phyloP scores from a whole-genome alignment of 2,888 invertebrate species.

The Cephus rjabovi region DNA sequence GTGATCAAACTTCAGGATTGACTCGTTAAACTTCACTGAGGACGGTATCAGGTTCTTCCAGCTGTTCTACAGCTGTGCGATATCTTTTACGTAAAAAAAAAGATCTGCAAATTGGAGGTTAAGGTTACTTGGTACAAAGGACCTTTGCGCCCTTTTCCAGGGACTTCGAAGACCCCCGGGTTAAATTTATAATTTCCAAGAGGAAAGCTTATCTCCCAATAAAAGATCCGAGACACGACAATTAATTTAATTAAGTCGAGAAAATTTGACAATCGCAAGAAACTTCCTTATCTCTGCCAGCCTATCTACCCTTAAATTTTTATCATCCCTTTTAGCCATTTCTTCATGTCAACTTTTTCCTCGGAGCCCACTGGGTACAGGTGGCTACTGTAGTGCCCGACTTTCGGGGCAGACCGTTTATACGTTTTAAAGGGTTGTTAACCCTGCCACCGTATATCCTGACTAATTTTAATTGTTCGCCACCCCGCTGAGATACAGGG shows the following conservation, averaged over 20 bases:
- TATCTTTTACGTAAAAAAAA: neutral
- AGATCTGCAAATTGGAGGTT: neutral
- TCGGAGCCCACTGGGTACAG: slow-evolving; percentile 26
- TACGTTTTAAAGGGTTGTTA: slow-evolving; percentile 9
- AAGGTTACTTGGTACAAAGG: neutral
- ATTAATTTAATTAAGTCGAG: slow-evolving; percentile 46
- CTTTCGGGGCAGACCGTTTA: slow-evolving; percentile 17
- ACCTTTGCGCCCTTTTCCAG: neutral
- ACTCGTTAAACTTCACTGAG: neutral
- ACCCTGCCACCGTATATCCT: slow-evolving; percentile 2
- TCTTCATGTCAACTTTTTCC: slow-evolving; percentile 8
- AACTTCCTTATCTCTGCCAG: slow-evolving; percentile 18
- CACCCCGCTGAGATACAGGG: neutral
- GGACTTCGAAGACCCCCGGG: neutral
- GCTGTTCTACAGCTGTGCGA: neutral
- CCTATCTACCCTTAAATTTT: neutral
- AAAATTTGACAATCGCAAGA: slow-evolving; percentile 37
- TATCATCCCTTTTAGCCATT: neutral
- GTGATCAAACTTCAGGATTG: slow-evolving; percentile 34
- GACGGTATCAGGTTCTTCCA: too few species aligned
- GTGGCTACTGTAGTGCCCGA: slow-evolving; percentile 16
- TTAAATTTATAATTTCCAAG: neutral
- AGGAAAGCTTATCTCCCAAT: slow-evolving; percentile 3
- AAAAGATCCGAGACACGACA: slow-evolving; percentile 35
- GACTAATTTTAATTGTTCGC: slow-evolving; percentile 20